Evolutionary conservation across 2,113 vertebrate species (phyloP), one percentile per base, ranked within the genome.

Genomic region (Leucoraja erinaceus): DNA sequence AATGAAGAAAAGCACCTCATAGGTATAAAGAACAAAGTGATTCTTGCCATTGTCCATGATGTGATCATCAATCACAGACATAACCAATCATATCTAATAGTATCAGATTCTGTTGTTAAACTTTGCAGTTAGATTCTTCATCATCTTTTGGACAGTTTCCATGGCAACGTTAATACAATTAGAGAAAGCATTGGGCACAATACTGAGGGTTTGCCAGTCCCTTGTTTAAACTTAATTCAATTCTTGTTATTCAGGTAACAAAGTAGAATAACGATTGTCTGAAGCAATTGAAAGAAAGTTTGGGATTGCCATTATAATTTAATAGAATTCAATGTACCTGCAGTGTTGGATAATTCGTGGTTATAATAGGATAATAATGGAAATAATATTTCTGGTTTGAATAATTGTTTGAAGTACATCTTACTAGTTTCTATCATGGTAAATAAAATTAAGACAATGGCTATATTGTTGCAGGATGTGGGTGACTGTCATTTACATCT

Each of bases 61-160:
- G 1, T 90, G 59, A 90, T 66, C 66, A 91, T 91, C 31, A 91
- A 91, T 91, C 66, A 25, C 20, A 72, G 88, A 72, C 66, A 90
- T 68, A 33, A 68, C 11, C 61, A 18, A 33, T 33, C n/a, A 70
- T 9, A 72, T 72, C 18, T 91, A 25, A 25, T 70, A 18, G 63
- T 4, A 70, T 90, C 63, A 68, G 63, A 90, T 68, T 72, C 22
- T 72, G 72, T 31, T 47, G 20, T 91, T 91, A 47, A 11, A 47
- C 20, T 12, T 91, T 91, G 88, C 4, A 20, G 66, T 91, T 91
- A 33, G 16, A 70, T 91, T 91, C 33, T 31, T 90, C 63, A 20
- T 72, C 5, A 91, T 91, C 88, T 91, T 61, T 91, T 70, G 22
- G 8, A 47, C 33, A 47, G 88, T 91, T 91, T 68, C n/a, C 33